Conservation (phyloP, 2,113 vertebrate species). For the Azemiops feae region DNA sequence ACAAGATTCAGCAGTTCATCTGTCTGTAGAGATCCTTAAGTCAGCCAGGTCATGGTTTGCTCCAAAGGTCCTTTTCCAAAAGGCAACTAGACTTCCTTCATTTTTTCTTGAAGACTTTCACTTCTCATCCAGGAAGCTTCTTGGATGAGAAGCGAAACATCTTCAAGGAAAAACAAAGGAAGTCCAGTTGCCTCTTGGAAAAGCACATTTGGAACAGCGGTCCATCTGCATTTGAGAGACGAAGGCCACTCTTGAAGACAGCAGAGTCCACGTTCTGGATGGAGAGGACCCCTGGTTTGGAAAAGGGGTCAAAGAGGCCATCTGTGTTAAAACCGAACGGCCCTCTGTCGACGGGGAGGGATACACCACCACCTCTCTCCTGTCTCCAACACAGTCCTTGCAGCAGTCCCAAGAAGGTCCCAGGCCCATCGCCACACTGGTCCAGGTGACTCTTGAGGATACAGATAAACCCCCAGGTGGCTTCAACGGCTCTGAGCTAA, state of each 20-base stretch:
- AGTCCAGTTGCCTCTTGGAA: background rate
- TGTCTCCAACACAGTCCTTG: no score
- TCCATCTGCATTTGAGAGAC: background rate
- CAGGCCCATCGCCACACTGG: no score
- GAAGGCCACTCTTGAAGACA: background rate
- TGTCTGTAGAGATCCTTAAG: background rate
- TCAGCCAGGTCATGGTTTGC: background rate
- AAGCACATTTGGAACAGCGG: background rate
- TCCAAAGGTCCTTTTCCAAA: background rate
- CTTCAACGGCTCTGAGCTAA: no score
- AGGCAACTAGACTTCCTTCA: background rate
- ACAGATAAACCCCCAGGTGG: background rate
- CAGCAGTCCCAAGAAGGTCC: no score
- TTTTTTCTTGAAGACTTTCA: no score
- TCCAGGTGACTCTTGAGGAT: accelerated
- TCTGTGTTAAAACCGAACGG: background rate
- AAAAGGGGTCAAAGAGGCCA: background rate
- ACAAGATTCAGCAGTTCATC: no score
- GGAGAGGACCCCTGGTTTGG: no score
- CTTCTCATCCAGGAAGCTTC: no score
- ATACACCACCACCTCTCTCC: no score
- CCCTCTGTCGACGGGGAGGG: background rate
- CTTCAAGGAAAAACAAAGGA: background rate
- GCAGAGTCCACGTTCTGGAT: background rate
- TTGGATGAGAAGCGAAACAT: no score